Percentiles rank a stretch among this genome's conserved stretches.
Conservation (phyloP, 2,888 invertebrate genomes). For the Amphiduros pacificus region DNA sequence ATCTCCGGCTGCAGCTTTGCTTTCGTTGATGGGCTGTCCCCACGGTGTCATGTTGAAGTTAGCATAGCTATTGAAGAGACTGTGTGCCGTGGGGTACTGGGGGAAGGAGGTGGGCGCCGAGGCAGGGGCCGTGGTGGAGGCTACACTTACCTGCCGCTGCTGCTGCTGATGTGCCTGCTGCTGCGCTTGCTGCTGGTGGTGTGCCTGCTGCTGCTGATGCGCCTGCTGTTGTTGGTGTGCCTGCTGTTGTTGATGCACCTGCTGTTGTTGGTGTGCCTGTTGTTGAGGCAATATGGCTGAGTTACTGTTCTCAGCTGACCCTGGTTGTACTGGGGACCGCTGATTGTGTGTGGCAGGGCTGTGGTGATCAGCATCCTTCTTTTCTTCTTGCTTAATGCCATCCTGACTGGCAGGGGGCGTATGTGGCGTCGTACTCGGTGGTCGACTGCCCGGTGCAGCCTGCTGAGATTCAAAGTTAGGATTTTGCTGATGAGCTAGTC, state of each 20-base stretch:
- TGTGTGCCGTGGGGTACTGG: slow-evolving; percentile 26
- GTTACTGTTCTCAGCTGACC: neutral
- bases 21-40: slow-evolving; percentile 11
- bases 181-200: slow-evolving; percentile 2
- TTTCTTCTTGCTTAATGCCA: no score
- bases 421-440: no score
- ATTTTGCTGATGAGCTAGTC: no score
- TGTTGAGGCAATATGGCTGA: no score
- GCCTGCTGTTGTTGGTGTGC: slow-evolving; percentile 1
- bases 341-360: slow-evolving; percentile 1
- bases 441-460: no score
- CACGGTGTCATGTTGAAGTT: slow-evolving; percentile 26
- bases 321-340: neutral
- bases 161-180: neutral
- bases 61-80: slow-evolving; percentile 30
- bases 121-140: slow-evolving; percentile 1
- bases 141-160: neutral
- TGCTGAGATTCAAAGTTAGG: no score
- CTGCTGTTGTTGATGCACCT: slow-evolving; percentile 3
- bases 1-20: neutral
- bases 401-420: no score
- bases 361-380: no score
- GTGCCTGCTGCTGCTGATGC: slow-evolving; percentile 2
- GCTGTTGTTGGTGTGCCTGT: slow-evolving; percentile 4
- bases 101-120: neutral